Percentiles rank a stretch among this genome's conserved stretches.
These are phyloP conservation scores for Dicranocentrus wangi DNA, from an alignment of 2,888 invertebrate species.

Conservation along the genomic window DNA sequence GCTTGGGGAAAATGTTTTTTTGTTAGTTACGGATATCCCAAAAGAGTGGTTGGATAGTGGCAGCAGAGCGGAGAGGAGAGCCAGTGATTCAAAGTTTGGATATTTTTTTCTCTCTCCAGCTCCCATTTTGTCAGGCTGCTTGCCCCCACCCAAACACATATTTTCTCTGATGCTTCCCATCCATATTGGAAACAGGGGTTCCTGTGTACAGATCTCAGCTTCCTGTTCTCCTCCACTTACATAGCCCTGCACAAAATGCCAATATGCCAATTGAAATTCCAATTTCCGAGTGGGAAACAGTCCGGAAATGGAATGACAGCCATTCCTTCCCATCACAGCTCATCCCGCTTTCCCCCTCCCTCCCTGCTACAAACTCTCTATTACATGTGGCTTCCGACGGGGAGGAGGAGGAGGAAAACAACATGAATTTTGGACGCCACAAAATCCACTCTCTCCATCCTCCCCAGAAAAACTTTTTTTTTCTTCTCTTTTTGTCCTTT, in stretches of 20 bases:
- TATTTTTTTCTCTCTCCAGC: slow-evolving; percentile 10
- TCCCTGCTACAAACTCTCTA: slow-evolving; percentile 15
- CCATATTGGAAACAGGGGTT: slow-evolving; percentile 35
- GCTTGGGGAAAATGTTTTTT: background rate
- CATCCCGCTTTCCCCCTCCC: slow-evolving; percentile 31
- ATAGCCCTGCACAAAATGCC: slow-evolving; percentile 49
- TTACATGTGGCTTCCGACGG: slow-evolving; percentile 38
- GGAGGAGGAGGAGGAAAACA: slow-evolving; percentile 33
- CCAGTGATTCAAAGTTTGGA: slow-evolving; percentile 14
- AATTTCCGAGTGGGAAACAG: slow-evolving; percentile 66
- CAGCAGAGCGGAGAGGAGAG: background rate
- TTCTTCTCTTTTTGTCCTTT: slow-evolving; percentile 41
- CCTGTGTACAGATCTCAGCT: slow-evolving; percentile 56
- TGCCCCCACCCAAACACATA: slow-evolving; percentile 17
- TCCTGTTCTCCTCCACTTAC: slow-evolving; percentile 54
- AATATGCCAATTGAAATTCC: slow-evolving; percentile 74
- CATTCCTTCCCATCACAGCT: slow-evolving; percentile 64
- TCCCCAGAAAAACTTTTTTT: slow-evolving; percentile 33
- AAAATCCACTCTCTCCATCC: slow-evolving; percentile 50
- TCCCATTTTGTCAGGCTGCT: slow-evolving; percentile 44
- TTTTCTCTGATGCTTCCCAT: slow-evolving; percentile 21
- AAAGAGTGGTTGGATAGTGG: background rate
- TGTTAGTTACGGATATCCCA: background rate
- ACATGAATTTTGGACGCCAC: slow-evolving; percentile 60
- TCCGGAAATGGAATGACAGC: slow-evolving; percentile 68